Base-by-base conservation (phyloP, 2,113 vertebrate genomes). In the Rhabdomys dilectus region DNA sequence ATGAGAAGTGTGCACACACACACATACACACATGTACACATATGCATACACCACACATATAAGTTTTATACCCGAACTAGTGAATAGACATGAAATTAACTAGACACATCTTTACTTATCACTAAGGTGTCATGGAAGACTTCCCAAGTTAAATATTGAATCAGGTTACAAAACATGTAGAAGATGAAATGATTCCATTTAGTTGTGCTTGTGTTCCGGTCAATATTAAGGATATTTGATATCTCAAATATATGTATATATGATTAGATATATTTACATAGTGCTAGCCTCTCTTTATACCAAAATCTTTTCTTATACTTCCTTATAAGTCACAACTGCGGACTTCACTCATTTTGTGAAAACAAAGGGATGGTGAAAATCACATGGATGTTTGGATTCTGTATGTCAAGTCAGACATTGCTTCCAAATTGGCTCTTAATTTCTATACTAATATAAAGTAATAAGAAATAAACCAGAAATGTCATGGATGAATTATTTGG, bases 341-440 rank as follows among this genome's bases (percentile, higher is more conserved):
- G 1, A 7, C 0, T 92, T 91, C 26, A 60, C 4, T 93, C 24
- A 87, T 89, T 85, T 95, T 86, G 24, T 89, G 48, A 8, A 34
- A 24, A 70, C 11, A 51, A 96, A 90, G 10, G 70, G 34, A 91
- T 77, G 42, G 51, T 70, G 45, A 45, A 7, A 16, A 68, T 15
- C 51, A n/a, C 72, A 82, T 88, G 96, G 91, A 85, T 81, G 39
- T 7, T 92, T 88, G 24, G 45, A 5, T 81, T 91, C n/a, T 77
- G 19, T 24, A 70, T 91, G 2, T 64, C 24, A 72, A 81, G n/a
- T 72, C 42, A 93, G 72, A 16, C 21, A 80, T 90, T 95, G 58
- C 64, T 7, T 77, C 26, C 48, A 75, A 26, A 70, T 34, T 86
- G 22, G 1, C 66, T 82, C 26, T 92, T 91, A 78, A 85, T 80